phyloP scores from a whole-genome alignment of 2,113 vertebrate species.

The Chinchilla lanigera region DNA sequence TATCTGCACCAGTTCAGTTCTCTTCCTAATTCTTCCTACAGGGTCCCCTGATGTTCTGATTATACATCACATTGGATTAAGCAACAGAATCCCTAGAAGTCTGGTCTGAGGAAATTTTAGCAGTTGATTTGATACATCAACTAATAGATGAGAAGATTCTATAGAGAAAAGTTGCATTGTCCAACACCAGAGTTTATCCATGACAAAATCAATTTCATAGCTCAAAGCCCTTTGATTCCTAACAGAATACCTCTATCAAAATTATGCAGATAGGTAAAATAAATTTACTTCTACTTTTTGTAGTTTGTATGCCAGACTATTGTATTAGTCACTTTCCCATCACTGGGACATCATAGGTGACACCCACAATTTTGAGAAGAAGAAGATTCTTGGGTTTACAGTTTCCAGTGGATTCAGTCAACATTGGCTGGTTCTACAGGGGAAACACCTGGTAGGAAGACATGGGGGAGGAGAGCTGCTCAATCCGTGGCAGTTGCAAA shows the following conservation, averaged over 20 bases:
- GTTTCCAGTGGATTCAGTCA: not conserved
- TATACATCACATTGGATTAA: not conserved
- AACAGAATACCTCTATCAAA: not conserved
- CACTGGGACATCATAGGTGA: not conserved
- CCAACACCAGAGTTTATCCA: not conserved
- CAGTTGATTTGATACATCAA: not conserved
- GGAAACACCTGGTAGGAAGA: not conserved
- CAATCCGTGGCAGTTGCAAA: not conserved
- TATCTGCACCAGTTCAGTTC: not conserved
- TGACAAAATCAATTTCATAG: not conserved
- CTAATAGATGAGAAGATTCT: not conserved
- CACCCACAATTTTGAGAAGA: not conserved
- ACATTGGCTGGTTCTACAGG: not conserved
- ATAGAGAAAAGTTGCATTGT: not conserved
- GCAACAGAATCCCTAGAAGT: not conserved
- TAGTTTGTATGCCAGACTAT: not conserved
- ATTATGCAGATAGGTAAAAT: not conserved
- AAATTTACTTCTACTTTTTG: not conserved
- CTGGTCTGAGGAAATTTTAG: not conserved
- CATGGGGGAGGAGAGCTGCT: not conserved
- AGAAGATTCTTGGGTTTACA: not conserved
- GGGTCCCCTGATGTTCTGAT: not conserved
- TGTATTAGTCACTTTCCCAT: not conserved
- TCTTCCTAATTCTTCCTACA: not conserved
- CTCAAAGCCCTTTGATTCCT: not conserved